These are phyloP conservation scores for Venustaconcha ellipsiformis DNA, from an alignment of 1,140 invertebrate species.

Conservation along the genomic window DNA sequence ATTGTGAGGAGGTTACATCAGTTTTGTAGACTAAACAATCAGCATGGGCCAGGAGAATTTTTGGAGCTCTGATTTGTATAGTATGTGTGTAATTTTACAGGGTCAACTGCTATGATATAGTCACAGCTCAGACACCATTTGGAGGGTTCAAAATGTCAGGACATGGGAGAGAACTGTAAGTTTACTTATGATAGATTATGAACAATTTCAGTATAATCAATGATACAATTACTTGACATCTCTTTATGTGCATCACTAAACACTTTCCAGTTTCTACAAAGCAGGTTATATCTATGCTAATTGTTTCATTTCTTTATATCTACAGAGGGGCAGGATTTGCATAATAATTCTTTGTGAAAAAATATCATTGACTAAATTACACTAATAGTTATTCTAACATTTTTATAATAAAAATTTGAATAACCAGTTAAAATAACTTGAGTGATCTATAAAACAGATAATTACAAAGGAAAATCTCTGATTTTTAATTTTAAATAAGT, in stretches of 20 bases:
- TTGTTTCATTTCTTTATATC: too few species aligned
- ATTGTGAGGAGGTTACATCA: neutral
- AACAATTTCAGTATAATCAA: too few species aligned
- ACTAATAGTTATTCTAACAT: neutral
- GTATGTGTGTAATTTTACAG: conserved; percentile 63
- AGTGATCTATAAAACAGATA: neutral
- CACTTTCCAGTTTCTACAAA: too few species aligned
- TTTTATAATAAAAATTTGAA: neutral
- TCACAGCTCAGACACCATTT: conserved; percentile 83
- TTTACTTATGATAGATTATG: conserved; percentile 23
- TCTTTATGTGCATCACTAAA: too few species aligned
- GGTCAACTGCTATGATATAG: conserved; percentile 85
- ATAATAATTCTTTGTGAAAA: too few species aligned
- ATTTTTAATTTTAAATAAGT: neutral
- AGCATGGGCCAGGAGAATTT: neutral
- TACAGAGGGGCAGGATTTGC: too few species aligned
- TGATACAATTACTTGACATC: too few species aligned
- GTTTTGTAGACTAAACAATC: neutral
- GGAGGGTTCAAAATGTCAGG: conserved; percentile 91
- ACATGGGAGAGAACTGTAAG: conserved; percentile 87
- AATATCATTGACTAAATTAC: too few species aligned
- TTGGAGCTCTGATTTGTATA: neutral
- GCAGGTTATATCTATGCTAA: too few species aligned
- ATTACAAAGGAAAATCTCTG: neutral
- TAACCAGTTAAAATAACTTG: neutral